phyloP scores from a whole-genome alignment of 2,888 invertebrate species.

The Acronicta alni region DNA sequence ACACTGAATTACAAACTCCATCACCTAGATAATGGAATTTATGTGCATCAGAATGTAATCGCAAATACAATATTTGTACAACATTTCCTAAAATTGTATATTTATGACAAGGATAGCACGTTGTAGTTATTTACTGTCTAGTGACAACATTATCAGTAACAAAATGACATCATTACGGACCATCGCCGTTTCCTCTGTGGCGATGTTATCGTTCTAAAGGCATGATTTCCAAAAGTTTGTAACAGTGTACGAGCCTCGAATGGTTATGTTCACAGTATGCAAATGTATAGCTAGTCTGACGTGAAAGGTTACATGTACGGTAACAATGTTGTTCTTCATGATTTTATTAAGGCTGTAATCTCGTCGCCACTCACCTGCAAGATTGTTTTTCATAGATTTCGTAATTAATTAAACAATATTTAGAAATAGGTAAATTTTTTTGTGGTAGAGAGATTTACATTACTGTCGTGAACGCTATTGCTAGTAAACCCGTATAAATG shows the following conservation, averaged over 20 bases:
- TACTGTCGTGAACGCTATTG: too few species aligned
- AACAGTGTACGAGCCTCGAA: conserved; percentile 47
- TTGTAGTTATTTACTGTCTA: conserved; percentile 64
- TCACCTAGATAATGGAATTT: conserved; percentile 10
- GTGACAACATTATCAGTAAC: conserved; percentile 67
- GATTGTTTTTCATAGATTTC: conserved; percentile 14
- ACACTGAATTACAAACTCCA: conserved; percentile 10
- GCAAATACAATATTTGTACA: conserved; percentile 24
- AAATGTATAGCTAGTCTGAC: conserved; percentile 26
- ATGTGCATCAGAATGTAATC: conserved; percentile 21
- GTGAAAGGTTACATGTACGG: conserved; percentile 36
- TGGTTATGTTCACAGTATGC: conserved; percentile 46
- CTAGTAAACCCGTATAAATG: not conserved
- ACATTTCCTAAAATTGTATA: conserved; percentile 43
- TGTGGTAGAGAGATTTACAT: too few species aligned
- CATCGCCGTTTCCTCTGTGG: conserved; percentile 63
- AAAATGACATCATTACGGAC: conserved; percentile 70
- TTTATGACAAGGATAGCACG: conserved; percentile 47
- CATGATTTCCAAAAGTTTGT: conserved; percentile 63
- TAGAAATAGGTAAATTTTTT: not conserved
- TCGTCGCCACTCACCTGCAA: conserved; percentile 15
- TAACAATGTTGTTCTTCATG: conserved; percentile 50
- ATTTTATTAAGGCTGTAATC: conserved; percentile 36
- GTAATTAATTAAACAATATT: conserved; percentile 8
- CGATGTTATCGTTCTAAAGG: conserved; percentile 64